These are phyloP conservation scores for Sesamia nonagrioides DNA, from an alignment of 1,140 invertebrate genomes.

Conservation along the genomic window DNA sequence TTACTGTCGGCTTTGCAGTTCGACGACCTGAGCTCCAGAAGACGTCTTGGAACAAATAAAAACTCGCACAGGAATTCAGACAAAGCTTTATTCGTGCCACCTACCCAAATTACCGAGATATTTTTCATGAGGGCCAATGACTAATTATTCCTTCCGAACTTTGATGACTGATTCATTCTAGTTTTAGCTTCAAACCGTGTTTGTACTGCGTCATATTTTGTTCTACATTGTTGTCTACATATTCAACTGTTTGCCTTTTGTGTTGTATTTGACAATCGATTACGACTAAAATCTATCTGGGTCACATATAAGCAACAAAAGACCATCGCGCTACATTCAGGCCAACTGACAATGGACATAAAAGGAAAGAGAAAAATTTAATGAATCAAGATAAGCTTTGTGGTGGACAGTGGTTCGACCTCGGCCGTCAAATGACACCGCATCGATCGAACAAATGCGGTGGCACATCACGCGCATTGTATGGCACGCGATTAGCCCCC, in stretches of 20 bases:
- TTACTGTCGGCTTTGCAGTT: slow-evolving; percentile 84
- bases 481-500: slow-evolving; percentile 70
- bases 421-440: slow-evolving; percentile 83
- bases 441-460: slow-evolving; percentile 77
- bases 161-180: slow-evolving; percentile 50
- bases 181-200: slow-evolving; percentile 47
- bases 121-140: slow-evolving; percentile 62
- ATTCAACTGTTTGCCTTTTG: slow-evolving; percentile 65
- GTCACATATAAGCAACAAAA: slow-evolving; percentile 78
- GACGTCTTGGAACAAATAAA: slow-evolving; percentile 72
- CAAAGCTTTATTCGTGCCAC: slow-evolving; percentile 69
- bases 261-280: slow-evolving; percentile 70
- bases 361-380: slow-evolving; percentile 69
- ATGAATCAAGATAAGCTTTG: slow-evolving; percentile 84
- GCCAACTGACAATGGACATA: slow-evolving; percentile 69
- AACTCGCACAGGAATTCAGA: slow-evolving; percentile 73
- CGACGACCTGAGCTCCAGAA: slow-evolving; percentile 79
- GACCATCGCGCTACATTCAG: slow-evolving; percentile 68
- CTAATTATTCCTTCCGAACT: slow-evolving; percentile 55
- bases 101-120: slow-evolving; percentile 62
- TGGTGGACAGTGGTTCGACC: slow-evolving; percentile 83
- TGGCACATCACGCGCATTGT: slow-evolving; percentile 71
- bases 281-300: slow-evolving; percentile 74
- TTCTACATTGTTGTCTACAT: slow-evolving; percentile 59
- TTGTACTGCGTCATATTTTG: slow-evolving; percentile 59